These are phyloP conservation scores for Pyrgilauda ruficollis DNA, from an alignment of 2,113 vertebrate genomes.

Conservation along the genomic window DNA sequence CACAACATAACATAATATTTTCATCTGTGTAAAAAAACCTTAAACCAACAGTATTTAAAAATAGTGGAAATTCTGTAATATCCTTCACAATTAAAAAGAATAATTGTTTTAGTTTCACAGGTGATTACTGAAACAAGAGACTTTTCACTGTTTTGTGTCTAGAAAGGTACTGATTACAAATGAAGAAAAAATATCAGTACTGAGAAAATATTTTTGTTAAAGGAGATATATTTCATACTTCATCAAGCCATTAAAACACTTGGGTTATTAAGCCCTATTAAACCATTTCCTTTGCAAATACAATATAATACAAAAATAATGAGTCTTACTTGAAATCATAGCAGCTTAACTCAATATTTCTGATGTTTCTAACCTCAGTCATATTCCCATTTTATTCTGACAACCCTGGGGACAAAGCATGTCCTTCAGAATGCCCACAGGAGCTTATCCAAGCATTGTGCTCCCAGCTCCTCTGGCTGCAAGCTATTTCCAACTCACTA, in stretches of 20 bases:
- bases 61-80: background rate
- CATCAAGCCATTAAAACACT: background rate
- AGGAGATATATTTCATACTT: background rate
- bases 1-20: background rate
- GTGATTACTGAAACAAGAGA: background rate
- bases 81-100: background rate
- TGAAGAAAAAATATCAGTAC: background rate
- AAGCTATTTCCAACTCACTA: background rate
- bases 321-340: background rate
- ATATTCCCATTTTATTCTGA: background rate
- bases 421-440: background rate
- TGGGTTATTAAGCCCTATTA: background rate
- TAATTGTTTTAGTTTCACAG: background rate
- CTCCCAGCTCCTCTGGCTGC: background rate
- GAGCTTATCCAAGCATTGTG: fast-evolving
- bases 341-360: background rate
- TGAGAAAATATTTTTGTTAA: background rate
- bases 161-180: background rate
- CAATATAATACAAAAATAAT: background rate
- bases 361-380: background rate
- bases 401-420: background rate
- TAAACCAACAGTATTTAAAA: background rate
- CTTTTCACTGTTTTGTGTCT: background rate
- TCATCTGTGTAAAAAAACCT: background rate
- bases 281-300: background rate